A percentile compares a stretch with the other conserved stretches of the same genome.
Conservation (phyloP, 2,113 vertebrate species). For the Cinclus cinclus region DNA sequence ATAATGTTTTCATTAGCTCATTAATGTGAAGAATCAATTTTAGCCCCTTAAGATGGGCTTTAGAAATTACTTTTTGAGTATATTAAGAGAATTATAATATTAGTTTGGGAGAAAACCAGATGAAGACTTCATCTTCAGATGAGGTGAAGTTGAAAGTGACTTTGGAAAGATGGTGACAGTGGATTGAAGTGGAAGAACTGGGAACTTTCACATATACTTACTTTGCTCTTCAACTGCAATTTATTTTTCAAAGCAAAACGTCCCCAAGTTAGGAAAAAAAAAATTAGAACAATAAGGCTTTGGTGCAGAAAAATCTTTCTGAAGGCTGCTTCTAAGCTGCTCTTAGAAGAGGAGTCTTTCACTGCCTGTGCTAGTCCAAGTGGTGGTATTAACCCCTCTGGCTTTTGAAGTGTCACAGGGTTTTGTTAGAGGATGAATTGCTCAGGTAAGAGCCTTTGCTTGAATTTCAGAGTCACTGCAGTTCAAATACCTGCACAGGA, state of each 20-base stretch:
- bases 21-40: not conserved
- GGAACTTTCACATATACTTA: not conserved
- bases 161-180: not conserved
- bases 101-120: not conserved
- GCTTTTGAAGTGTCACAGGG: not conserved
- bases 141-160: not conserved
- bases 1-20: not conserved
- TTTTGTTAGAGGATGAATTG: not conserved
- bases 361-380: not conserved
- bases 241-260: not conserved
- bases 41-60: not conserved
- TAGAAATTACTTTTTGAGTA: not conserved
- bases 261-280: not conserved
- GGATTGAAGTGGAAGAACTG: not conserved
- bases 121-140: not conserved
- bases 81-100: not conserved
- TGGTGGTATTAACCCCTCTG: not conserved
- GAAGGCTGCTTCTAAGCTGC: not conserved
- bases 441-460: not conserved
- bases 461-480: not conserved
- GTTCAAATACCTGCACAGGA: not conserved
- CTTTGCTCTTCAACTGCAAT: not conserved
- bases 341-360: not conserved
- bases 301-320: not conserved
- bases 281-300: not conserved